Evolutionary conservation across 2,888 invertebrate genomes (phyloP), one percentile per base, ranked within the genome.

Genomic region (Zele albiditarsus): DNA sequence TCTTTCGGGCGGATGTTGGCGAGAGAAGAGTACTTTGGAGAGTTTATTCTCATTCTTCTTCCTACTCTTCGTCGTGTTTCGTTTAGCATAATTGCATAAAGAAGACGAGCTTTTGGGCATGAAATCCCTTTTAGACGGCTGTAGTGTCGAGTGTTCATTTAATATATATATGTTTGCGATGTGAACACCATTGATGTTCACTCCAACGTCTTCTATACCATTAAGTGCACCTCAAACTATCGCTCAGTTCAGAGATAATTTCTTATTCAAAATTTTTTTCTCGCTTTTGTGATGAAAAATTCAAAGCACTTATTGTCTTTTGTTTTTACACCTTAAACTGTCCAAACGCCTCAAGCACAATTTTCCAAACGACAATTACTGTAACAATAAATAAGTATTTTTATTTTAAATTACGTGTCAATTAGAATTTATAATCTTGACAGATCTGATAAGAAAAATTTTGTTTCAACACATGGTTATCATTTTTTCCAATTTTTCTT

Each of bases 61-160:
- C 38, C 38, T 33, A 33, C 57, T 53, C 31, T 53, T 57, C 10
- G 0, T 58, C 3, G 25, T 58, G 62, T 23, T 38, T 58, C 23
- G 42, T 31, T 71, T 71, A 71, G n/a, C 71, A 71, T 71, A 71
- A 71, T 71, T 71, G 60, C 46, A 49, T 63, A 62, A 69, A 63
- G 46, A 62, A 42, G 28, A 20, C 10, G 38, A 62, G 62, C 6
- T 28, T 33, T 63, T 28, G 33, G n/a, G 63, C 28, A 63, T 28
- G 33, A 20, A 38, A 20, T 31, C 38, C 63, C 23, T 63, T 38
- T 63, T 33, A 63, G 20, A 63, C 14, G 4, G 25, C 10, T 23
- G 27, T 62, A 16, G 3, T 62, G 8, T 31, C 31, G 62, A n/a
- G 62, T 62, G 62, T 31, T 27, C 31, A 16, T 62, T 31, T 31